phyloP scores from a whole-genome alignment of 2,888 invertebrate genomes.

The Acholoe squamosa region DNA sequence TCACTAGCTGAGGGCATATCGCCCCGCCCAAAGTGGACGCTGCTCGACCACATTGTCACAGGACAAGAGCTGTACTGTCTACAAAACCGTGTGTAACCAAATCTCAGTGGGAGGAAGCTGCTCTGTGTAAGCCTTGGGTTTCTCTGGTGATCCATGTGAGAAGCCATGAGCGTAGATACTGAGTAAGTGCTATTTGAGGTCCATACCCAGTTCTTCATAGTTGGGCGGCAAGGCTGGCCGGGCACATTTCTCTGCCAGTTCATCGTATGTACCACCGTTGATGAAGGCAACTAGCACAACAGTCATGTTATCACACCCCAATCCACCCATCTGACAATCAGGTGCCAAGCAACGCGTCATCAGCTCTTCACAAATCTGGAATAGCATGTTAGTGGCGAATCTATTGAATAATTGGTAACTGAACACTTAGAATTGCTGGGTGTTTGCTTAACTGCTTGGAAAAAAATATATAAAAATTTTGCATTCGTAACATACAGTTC shows the following conservation, averaged over 20 bases:
- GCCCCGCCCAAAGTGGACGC: background rate
- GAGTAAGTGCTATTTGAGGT: conserved; percentile 47
- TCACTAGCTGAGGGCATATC: background rate
- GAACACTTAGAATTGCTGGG: too few relatives aligned
- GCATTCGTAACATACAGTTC: too few relatives aligned
- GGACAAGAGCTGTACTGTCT: background rate
- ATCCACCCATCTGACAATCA: conserved; percentile 97
- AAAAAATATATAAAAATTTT: too few relatives aligned
- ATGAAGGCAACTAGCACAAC: conserved; percentile 93
- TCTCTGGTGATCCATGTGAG: background rate
- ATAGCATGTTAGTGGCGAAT: background rate
- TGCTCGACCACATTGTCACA: background rate
- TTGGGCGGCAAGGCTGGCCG: conserved; percentile 61
- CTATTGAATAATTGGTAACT: too few relatives aligned
- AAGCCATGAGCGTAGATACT: background rate
- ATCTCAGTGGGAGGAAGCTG: background rate
- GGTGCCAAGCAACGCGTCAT: conserved; percentile 97
- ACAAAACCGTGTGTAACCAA: conserved; percentile 18
- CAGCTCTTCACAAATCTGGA: conserved; percentile 94
- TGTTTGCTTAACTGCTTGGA: too few relatives aligned
- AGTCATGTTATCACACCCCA: conserved; percentile 99
- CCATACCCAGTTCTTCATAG: conserved; percentile 53
- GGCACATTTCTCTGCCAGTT: conserved; percentile 81
- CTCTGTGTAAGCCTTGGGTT: conserved; percentile 18
- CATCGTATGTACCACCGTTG: conserved; percentile 83